Conservation (phyloP, 2,113 vertebrate genomes). For the Todiramphus saurophagus region DNA sequence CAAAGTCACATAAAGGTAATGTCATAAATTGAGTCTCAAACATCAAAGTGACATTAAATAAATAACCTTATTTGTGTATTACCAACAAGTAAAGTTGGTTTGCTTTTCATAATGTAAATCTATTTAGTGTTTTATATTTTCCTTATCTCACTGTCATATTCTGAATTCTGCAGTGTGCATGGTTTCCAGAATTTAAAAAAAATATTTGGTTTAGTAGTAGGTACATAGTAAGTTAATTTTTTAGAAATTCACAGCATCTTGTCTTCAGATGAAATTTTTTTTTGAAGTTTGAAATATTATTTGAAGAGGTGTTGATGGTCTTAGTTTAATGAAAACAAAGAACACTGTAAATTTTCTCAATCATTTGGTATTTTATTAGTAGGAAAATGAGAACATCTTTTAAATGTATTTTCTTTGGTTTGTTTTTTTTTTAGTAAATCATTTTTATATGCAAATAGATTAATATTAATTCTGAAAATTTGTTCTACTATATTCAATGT, state of each 20-base stretch:
- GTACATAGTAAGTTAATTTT: not conserved
- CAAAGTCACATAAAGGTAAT: not conserved
- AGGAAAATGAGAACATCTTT: not conserved
- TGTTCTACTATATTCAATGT: rapidly evolving
- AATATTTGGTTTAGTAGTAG: not conserved
- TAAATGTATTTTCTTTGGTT: not conserved
- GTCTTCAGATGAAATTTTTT: not conserved
- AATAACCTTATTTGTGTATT: not conserved
- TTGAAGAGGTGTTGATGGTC: not conserved
- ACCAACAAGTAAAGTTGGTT: not conserved
- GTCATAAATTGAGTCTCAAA: not conserved
- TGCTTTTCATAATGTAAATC: not conserved
- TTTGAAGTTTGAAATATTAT: not conserved
- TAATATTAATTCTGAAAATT: not conserved
- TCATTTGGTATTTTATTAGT: not conserved
- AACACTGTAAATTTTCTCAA: not conserved
- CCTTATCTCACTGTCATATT: not conserved
- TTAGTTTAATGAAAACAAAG: not conserved
- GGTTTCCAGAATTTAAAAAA: not conserved
- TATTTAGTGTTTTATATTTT: not conserved
- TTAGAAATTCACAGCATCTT: not conserved
- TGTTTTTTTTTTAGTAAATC: not conserved
- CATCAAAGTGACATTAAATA: not conserved
- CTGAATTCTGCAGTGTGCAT: not conserved
- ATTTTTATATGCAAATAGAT: not conserved